These are phyloP conservation scores for Sebastes minor DNA, from an alignment of 2,797 vertebrate genomes.

Conservation along the genomic window DNA sequence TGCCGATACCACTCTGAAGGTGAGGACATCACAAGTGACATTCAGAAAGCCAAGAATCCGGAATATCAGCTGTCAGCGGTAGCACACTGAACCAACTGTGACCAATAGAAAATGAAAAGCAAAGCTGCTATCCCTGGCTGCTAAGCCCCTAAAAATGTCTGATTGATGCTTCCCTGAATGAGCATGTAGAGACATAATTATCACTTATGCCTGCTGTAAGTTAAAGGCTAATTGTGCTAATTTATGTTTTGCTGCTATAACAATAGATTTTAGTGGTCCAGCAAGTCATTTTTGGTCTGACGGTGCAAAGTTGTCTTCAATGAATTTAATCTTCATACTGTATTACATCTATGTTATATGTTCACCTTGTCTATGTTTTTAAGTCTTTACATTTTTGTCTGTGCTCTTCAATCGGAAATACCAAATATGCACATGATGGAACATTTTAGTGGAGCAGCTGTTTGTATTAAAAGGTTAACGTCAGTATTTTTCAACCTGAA, in stretches of 20 bases:
- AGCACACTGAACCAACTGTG: neutral
- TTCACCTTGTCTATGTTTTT: neutral
- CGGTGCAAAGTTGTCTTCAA: slow-evolving; percentile 25
- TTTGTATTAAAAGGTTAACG: neutral
- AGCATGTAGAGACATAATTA: slow-evolving; percentile 5
- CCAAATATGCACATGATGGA: neutral
- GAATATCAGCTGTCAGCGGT: slow-evolving; percentile 14
- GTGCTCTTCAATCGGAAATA: neutral
- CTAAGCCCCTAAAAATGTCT: neutral
- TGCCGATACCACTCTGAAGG: slow-evolving; percentile 71
- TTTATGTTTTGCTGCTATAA: slow-evolving; percentile 46
- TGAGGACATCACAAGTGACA: slow-evolving; percentile 74
- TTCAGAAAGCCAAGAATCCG: slow-evolving; percentile 36
- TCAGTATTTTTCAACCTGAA: neutral
- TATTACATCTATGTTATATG: neutral
- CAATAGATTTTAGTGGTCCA: slow-evolving; percentile 11
- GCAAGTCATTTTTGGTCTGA: slow-evolving; percentile 23
- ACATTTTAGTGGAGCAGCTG: neutral
- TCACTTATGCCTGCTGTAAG: slow-evolving; percentile 31
- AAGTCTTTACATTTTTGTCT: neutral
- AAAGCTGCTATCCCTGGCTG: neutral
- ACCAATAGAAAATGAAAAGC: slow-evolving; percentile 5
- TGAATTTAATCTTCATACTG: slow-evolving; percentile 17
- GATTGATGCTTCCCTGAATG: neutral
- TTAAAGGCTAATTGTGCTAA: slow-evolving; percentile 44